Percentiles rank a stretch among this genome's conserved stretches.
Evolutionary conservation across 1,140 invertebrate genomes (phyloP).

Genomic region (Nephila pilipes): DNA sequence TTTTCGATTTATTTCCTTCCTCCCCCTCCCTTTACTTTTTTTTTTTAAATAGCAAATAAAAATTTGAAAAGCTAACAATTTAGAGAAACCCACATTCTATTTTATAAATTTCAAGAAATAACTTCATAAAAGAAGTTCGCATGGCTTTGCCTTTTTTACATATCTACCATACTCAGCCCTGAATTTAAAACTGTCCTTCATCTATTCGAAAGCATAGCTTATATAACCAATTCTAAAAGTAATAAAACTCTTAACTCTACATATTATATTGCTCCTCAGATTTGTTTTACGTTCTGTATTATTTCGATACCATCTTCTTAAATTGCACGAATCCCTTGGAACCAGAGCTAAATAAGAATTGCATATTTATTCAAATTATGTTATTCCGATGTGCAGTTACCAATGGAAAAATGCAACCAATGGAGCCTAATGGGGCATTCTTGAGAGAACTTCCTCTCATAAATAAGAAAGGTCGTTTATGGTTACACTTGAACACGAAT

Average conservation of each 20-base stretch:
- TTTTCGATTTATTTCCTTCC: no score
- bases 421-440: conserved; percentile 10
- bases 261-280: background rate
- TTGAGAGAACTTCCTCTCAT: background rate
- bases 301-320: background rate
- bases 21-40: no score
- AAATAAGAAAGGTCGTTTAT: conserved; percentile 17
- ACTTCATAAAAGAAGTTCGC: background rate
- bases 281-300: background rate
- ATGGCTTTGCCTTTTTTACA: background rate
- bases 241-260: background rate
- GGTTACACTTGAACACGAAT: conserved; percentile 16
- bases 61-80: no score
- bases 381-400: background rate
- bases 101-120: background rate
- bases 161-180: background rate
- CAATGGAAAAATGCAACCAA: background rate
- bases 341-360: background rate
- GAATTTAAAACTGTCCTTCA: background rate
- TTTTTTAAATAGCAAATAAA: no score
- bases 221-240: background rate
- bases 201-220: background rate
- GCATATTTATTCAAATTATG: conserved; percentile 28
- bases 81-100: no score
- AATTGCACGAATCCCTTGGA: conserved; percentile 6